A percentile compares a stretch with the other conserved stretches of the same genome.
phyloP scores from a whole-genome alignment of 1,140 invertebrate genomes.

The Halyomorpha halys region DNA sequence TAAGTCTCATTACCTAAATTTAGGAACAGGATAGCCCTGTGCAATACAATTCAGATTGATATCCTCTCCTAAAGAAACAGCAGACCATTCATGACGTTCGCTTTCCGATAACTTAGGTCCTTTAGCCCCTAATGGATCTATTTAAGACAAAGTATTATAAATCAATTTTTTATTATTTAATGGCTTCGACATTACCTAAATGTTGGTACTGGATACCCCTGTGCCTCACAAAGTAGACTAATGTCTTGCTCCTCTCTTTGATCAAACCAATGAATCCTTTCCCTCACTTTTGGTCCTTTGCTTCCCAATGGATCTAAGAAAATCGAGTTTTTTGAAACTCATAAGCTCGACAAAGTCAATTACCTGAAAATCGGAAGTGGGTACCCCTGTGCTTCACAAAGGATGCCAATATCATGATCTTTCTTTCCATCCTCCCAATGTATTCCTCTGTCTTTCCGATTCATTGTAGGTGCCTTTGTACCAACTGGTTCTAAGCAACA shows the following conservation, averaged over 20 bases:
- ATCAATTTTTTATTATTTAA: background rate
- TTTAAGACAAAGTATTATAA: conserved; percentile 54
- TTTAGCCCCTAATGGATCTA: conserved; percentile 46
- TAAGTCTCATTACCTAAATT: conserved; percentile 30
- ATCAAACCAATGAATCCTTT: conserved; percentile 14
- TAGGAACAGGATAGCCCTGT: conserved; percentile 47
- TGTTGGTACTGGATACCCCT: conserved; percentile 54
- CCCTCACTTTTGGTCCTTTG: conserved; percentile 40
- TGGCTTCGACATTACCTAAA: conserved; percentile 40
- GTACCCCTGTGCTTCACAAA: conserved; percentile 34
- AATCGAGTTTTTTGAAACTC: background rate
- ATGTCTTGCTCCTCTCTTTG: conserved; percentile 37
- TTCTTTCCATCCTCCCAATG: conserved; percentile 8
- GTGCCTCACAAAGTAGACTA: conserved; percentile 51
- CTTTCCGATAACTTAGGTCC: conserved; percentile 41
- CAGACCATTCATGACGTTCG: conserved; percentile 39
- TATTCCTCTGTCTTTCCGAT: conserved; percentile 35
- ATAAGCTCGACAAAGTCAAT: conserved; percentile 15
- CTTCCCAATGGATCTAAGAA: conserved; percentile 35
- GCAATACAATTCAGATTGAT: conserved; percentile 49
- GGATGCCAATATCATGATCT: conserved; percentile 30
- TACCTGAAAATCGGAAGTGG: conserved; percentile 36
- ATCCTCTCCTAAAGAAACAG: conserved; percentile 37
- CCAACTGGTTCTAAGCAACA: conserved; percentile 55
- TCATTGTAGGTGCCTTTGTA: conserved; percentile 63